These are phyloP conservation scores for Chaetophractus vellerosus DNA, from an alignment of 2,797 vertebrate genomes.

Conservation along the genomic window DNA sequence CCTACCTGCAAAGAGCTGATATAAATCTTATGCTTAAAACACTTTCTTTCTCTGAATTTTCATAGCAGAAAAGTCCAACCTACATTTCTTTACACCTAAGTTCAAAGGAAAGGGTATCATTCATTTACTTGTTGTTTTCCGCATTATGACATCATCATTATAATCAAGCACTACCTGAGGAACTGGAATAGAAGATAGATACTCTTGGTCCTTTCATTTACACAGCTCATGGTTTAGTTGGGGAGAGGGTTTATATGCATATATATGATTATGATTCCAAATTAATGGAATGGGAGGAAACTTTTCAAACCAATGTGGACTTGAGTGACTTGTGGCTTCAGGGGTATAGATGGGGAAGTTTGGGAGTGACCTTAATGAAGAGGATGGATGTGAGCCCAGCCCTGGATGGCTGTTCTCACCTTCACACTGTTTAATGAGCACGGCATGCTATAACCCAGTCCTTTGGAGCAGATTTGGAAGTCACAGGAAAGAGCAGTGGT, in stretches of 20 bases:
- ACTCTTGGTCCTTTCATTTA: not conserved
- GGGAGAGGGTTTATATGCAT: not conserved
- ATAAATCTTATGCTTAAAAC: not conserved
- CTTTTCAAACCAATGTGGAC: not conserved
- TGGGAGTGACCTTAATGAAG: not conserved
- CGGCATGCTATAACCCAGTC: not conserved
- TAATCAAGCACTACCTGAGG: not conserved
- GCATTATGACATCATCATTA: not conserved
- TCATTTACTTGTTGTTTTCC: not conserved
- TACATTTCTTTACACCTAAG: conserved; percentile 22
- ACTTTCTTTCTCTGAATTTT: not conserved
- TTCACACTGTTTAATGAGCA: not conserved
- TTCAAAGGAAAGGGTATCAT: not conserved
- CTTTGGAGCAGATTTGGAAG: not conserved
- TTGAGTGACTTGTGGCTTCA: not conserved
- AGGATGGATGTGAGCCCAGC: not conserved
- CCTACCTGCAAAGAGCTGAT: not conserved
- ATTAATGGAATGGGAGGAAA: not conserved
- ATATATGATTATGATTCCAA: not conserved
- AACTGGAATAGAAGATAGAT: not conserved
- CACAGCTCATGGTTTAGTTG: not conserved
- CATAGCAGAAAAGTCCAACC: not conserved
- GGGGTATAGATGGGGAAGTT: not conserved
- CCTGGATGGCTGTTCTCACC: not conserved
- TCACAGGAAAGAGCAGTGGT: not conserved